These are phyloP conservation scores for Apogon talboti DNA, from an alignment of 2,797 vertebrate genomes.

Conservation along the genomic window DNA sequence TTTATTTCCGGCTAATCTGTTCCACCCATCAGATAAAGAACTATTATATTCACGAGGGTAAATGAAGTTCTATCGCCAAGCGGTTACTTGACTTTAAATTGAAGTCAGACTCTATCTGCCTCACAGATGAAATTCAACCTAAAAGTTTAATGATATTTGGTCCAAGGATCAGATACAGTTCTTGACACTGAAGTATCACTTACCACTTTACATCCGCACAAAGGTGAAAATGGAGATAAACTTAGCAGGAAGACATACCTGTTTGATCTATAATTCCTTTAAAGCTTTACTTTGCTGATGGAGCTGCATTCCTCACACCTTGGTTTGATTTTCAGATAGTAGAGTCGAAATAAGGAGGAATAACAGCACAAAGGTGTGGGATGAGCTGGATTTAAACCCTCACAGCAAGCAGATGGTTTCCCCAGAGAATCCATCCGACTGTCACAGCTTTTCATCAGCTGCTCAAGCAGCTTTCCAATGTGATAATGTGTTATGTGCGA, in stretches of 20 bases:
- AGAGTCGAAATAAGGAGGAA: background rate
- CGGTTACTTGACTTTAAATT: conserved; percentile 28
- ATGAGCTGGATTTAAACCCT: conserved; percentile 26
- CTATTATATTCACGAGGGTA: background rate
- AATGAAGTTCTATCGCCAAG: conserved; percentile 20
- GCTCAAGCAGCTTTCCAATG: conserved; percentile 47
- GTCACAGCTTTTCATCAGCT: conserved; percentile 48
- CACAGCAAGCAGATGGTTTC: conserved; percentile 48
- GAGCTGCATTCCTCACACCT: background rate
- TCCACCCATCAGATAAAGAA: conserved; percentile 18
- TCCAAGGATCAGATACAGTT: conserved; percentile 16
- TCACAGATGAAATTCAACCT: conserved; percentile 4
- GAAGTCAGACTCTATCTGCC: conserved; percentile 11
- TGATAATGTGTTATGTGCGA: conserved; percentile 46
- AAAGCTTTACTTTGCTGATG: conserved; percentile 7
- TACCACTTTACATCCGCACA: conserved; percentile 9
- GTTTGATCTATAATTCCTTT: conserved; percentile 3
- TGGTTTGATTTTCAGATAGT: conserved; percentile 11
- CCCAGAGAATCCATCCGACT: conserved; percentile 27
- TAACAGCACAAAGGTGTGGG: conserved; percentile 32
- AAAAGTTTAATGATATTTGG: conserved; percentile 16
- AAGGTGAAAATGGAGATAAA: conserved; percentile 4
- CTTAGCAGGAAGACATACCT: background rate
- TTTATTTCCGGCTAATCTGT: conserved; percentile 15
- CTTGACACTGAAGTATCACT: conserved; percentile 30